A percentile compares a stretch with the other conserved stretches of the same genome.
Conservation (phyloP, 2,888 invertebrate genomes). For the Drosophila parthenogenetica region DNA sequence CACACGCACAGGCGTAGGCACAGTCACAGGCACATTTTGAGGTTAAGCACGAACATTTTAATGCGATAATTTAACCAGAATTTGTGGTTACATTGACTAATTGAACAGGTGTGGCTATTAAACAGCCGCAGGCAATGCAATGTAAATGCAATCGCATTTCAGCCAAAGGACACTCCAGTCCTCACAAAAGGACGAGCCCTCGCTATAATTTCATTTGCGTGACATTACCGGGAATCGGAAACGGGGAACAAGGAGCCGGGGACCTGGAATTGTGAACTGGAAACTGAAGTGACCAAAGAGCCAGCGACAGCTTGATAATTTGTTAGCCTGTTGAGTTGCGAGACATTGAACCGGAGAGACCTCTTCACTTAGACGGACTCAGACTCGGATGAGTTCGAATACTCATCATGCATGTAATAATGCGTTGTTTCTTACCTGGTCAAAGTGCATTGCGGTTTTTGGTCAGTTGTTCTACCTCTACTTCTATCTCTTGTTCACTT, state of each 20-base stretch:
- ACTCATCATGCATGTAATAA: conserved; percentile 57
- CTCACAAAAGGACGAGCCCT: conserved; percentile 17
- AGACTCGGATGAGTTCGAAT: neutral
- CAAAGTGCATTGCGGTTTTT: conserved; percentile 79
- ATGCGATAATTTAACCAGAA: conserved; percentile 85
- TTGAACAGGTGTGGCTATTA: conserved; percentile 84
- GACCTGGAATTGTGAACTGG: neutral
- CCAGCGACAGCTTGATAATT: conserved; percentile 83
- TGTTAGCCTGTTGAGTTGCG: conserved; percentile 81
- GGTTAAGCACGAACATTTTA: conserved; percentile 84
- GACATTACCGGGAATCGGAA: conserved; percentile 59
- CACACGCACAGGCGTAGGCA: conserved; percentile 53
- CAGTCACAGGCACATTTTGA: conserved; percentile 71
- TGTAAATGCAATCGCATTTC: conserved; percentile 64
- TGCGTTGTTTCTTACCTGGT: conserved; percentile 52
- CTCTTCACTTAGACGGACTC: conserved; percentile 33
- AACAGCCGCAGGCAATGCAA: conserved; percentile 73
- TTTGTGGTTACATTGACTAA: conserved; percentile 84
- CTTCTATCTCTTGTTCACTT: neutral
- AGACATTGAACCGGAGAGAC: conserved; percentile 37
- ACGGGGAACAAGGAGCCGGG: neutral
- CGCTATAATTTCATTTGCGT: conserved; percentile 63
- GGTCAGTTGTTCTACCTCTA: conserved; percentile 10
- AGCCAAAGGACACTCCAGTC: conserved; percentile 22
- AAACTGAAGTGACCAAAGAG: conserved; percentile 37